A percentile compares a stretch with the other conserved stretches of the same genome.
These are phyloP conservation scores for Metopolophium dirhodum DNA, from an alignment of 1,140 invertebrate genomes.

Conservation along the genomic window DNA sequence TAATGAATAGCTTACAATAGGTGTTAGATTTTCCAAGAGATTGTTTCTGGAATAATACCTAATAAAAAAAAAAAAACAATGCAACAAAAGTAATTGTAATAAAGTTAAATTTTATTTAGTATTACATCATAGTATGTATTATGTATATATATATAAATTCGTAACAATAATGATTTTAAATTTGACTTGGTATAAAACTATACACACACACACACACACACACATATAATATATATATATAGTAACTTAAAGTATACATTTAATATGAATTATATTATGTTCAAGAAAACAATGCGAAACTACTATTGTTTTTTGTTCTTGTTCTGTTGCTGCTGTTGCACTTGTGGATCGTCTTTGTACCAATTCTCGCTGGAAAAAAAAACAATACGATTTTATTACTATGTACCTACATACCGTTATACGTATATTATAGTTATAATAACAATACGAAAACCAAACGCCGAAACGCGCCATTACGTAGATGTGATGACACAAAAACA, in stretches of 20 bases:
- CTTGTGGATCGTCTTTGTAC: slow-evolving; percentile 75
- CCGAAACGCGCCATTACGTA: not conserved
- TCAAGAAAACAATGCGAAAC: not conserved
- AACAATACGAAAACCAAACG: not conserved
- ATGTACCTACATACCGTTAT: not conserved
- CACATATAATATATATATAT: not conserved
- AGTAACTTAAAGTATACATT: slow-evolving; percentile 15
- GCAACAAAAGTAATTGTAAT: slow-evolving; percentile 19
- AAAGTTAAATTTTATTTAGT: slow-evolving; percentile 24
- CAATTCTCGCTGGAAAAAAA: slow-evolving; percentile 78
- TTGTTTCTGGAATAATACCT: not conserved
- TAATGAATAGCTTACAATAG: not conserved
- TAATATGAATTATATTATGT: not conserved
- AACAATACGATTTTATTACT: slow-evolving; percentile 18
- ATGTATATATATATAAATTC: not conserved
- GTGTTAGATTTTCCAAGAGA: slow-evolving; percentile 1
- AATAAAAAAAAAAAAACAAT: slow-evolving; percentile 28
- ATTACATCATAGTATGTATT: slow-evolving; percentile 8
- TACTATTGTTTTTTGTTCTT: slow-evolving; percentile 55
- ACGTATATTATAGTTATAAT: not conserved
- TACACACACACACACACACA: not conserved
- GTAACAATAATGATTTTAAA: slow-evolving; percentile 22
- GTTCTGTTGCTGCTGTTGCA: slow-evolving; percentile 49
- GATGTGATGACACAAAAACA: not conserved
- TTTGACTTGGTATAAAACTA: slow-evolving; percentile 19